Evolutionary conservation across 2,888 invertebrate genomes (phyloP), one percentile per base, ranked within the genome.

Genomic region (Meiosimyza decipiens): DNA sequence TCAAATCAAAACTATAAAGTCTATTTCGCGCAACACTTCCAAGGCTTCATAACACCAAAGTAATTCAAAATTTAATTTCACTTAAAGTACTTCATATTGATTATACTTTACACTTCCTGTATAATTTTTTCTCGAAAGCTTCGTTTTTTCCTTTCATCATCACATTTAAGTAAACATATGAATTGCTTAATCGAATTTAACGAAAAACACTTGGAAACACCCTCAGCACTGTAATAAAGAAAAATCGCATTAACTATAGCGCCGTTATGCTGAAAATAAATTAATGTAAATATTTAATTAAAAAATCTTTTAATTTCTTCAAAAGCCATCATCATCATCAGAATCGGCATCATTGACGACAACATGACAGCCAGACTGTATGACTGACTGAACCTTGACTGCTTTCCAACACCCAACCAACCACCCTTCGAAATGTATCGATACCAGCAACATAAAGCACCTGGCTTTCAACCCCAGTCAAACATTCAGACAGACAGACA

Each of bases 281-380:
- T 59, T 28, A 67, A 40, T 67, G 69, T 70, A 70, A 70, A 70
- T 70, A 70, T 70, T 70, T 70, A 70, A 62, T 70, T 70, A 70
- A 59, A 70, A 70, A 70, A 70, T 62, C 28, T 62, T 70, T 70
- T 70, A 60, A 70, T 51, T 62, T 70, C 69, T 62, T 70, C 16
- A 51, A 62, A 70, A 70, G 51, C 33, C 69, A 40, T 63, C 22
- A n/a, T 60, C 62, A 60, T 51, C 40, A 40, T 7, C 40, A 40
- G 40, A 40, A 40, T 47, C 55, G 28, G 28, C 28, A 28, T 28
- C 28, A 28, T 28, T 4, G 28, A 28, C 28, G 67, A 59, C 57
- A n/a, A 49, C 9, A 40, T 40, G 40, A 40, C 16, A 11, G 7
- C 15, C 16, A 28, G 18, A 66, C 40, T 40, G 16, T 7, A n/a